Base-by-base conservation (phyloP, 2,797 vertebrate genomes). In the Limosa lapponica region DNA sequence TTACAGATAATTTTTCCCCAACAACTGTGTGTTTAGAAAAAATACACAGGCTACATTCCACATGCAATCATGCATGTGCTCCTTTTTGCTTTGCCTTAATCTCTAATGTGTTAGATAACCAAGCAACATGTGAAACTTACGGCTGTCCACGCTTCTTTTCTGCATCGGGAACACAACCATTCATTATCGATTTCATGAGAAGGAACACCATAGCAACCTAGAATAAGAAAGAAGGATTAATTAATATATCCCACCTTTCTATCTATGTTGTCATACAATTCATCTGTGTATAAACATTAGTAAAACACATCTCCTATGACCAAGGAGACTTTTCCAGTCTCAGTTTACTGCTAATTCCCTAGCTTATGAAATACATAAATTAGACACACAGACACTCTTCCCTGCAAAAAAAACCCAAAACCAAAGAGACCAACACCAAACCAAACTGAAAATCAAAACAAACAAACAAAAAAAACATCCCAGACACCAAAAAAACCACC, bases 201-300 rank as follows among this genome's bases (percentile, higher is more conserved):
- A 89, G 98, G 97, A 87, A 99, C 98, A 75, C 99, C 99, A 57
- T 99, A 99, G 97, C 99, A 99, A 98, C 99, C 99, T 99, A 90
- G 74, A 93, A 97, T 58, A 95, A 97, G 90, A 98, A 20, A 98
- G 90, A 2, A 85, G 46, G 32, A 87, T 36, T 89, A 32, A 97
- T 83, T 73, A 92, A 95, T 62, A 30, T 46, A 94, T 95, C 95
- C 95, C 72, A 30, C 51, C 32, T 96, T 89, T 96, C 80, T 67
- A 16, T 34, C 30, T 52, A 17, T 20, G 20, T 95, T 87, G 30
- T 88, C 65, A 92, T 16, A 79, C 22, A 96, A 92, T 30, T 93
- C 49, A 95, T 32, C 16, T 88, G n/a, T 39, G 54, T 62, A 90
- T 57, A 66, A 81, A 89, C 11, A 24, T 17, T 32, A 78, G 32